These are phyloP conservation scores for Nezara viridula DNA, from an alignment of 2,888 invertebrate species.

Conservation along the genomic window DNA sequence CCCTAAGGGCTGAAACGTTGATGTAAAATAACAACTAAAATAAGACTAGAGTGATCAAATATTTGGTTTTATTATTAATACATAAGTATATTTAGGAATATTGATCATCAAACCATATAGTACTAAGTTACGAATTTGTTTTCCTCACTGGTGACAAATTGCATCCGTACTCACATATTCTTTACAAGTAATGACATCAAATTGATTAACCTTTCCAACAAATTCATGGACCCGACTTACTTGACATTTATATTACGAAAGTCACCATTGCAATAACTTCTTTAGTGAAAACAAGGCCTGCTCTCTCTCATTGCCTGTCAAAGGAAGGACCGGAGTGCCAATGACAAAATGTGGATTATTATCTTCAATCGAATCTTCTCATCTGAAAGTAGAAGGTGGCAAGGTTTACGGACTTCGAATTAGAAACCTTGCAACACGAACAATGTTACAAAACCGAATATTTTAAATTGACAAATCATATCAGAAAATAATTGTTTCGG, in stretches of 20 bases:
- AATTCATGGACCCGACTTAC: constrained; percentile 1
- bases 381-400: neutral
- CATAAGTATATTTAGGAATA: too few species aligned
- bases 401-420: neutral
- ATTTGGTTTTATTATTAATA: too few species aligned
- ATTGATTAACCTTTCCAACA: constrained; percentile 8
- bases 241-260: constrained; percentile 26
- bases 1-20: too few species aligned
- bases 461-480: too few species aligned
- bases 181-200: neutral
- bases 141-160: neutral
- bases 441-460: too few species aligned
- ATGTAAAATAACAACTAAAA: too few species aligned
- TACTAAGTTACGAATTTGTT: too few species aligned
- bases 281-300: constrained; percentile 21
- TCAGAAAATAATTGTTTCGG: too few species aligned
- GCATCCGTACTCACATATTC: neutral
- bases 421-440: too few species aligned
- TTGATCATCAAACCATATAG: too few species aligned
- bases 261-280: neutral
- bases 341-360: neutral
- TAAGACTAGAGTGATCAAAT: too few species aligned
- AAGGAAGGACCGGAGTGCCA: neutral
- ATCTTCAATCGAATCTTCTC: neutral
- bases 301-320: neutral